These are phyloP conservation scores for Pithys albifrons DNA, from an alignment of 2,113 vertebrate genomes.

Conservation along the genomic window DNA sequence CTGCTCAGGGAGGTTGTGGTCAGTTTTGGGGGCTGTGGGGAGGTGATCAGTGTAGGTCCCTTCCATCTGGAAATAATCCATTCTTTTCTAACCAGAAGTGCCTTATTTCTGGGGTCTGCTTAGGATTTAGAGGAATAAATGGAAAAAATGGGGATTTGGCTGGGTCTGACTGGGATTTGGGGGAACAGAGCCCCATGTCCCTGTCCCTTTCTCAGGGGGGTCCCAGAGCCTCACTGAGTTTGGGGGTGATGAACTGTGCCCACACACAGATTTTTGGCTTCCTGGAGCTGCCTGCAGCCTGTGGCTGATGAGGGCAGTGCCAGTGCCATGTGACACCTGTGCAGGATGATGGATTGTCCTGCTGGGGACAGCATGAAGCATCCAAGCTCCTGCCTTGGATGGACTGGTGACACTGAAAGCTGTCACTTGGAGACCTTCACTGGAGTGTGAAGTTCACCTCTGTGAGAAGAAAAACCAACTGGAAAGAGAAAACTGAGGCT, in stretches of 20 bases:
- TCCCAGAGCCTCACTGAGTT: rapidly evolving
- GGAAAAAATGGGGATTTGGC: neutral
- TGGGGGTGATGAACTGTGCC: neutral
- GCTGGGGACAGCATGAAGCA: rapidly evolving
- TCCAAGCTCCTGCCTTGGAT: neutral
- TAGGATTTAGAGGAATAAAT: neutral
- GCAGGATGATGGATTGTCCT: neutral
- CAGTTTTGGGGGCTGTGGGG: neutral
- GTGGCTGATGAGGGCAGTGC: neutral
- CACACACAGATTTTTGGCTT: neutral
- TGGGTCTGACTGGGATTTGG: neutral
- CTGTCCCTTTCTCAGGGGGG: rapidly evolving
- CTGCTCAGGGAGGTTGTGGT: neutral
- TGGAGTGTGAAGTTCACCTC: neutral
- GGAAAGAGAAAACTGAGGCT: neutral
- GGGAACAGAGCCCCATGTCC: neutral
- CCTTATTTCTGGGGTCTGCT: neutral
- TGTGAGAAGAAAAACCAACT: rapidly evolving
- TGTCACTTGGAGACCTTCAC: neutral
- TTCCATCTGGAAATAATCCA: neutral
- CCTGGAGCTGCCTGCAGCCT: neutral
- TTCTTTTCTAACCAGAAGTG: neutral
- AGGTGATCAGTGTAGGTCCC: neutral
- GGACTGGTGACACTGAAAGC: neutral
- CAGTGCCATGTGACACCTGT: rapidly evolving